A percentile compares a stretch with the other conserved stretches of the same genome.
phyloP scores from a whole-genome alignment of 2,888 invertebrate species.

The Shargacucullia verbasci region DNA sequence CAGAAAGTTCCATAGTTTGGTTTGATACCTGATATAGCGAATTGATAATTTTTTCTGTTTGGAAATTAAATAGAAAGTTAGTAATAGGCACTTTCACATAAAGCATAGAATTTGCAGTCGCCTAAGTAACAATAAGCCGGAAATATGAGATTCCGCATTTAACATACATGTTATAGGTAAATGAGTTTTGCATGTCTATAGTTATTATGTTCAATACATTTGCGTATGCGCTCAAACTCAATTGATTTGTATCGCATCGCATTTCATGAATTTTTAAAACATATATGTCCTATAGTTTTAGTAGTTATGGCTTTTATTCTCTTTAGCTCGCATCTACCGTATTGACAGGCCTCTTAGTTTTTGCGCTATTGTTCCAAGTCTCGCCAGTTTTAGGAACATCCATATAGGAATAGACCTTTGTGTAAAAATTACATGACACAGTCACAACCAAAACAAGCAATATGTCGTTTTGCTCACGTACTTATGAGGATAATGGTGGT shows the following conservation, averaged over 20 bases:
- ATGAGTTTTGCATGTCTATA: constrained; percentile 17
- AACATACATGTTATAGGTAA: constrained; percentile 5
- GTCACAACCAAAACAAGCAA: too few relatives aligned
- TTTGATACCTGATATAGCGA: constrained; percentile 3
- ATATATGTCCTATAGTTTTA: too few relatives aligned
- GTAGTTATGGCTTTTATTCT: too few relatives aligned
- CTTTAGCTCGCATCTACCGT: too few relatives aligned
- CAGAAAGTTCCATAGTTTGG: not conserved
- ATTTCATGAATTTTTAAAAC: not conserved
- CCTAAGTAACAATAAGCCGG: constrained; percentile 20
- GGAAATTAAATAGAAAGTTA: constrained; percentile 43
- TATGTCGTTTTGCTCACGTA: too few relatives aligned
- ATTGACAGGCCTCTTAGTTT: too few relatives aligned
- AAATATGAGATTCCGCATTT: constrained; percentile 20
- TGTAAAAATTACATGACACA: too few relatives aligned
- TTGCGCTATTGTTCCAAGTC: too few relatives aligned
- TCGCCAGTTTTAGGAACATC: too few relatives aligned
- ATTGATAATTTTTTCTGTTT: constrained; percentile 15
- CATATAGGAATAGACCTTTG: too few relatives aligned
- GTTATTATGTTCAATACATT: constrained; percentile 4
- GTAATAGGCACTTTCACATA: constrained; percentile 35
- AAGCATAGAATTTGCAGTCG: constrained; percentile 24
- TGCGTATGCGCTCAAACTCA: not conserved
- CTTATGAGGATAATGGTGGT: too few relatives aligned
- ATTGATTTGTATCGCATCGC: constrained; percentile 4